Base-by-base conservation (phyloP, 2,113 vertebrate genomes). In the Camelus dromedarius region DNA sequence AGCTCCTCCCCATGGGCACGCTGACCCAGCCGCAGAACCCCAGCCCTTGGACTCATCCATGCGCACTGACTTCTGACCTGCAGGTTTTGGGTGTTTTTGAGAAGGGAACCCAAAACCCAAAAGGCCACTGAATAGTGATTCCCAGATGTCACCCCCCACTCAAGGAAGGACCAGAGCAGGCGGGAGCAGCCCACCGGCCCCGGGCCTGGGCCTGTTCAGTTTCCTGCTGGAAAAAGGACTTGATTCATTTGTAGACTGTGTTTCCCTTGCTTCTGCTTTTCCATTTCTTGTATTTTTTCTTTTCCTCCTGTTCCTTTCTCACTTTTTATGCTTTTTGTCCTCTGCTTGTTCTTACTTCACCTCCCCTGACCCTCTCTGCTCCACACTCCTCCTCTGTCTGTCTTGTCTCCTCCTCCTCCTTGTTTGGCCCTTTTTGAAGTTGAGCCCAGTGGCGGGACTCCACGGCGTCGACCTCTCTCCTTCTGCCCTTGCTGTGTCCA, bases 401-500 rank as follows among this genome's bases (percentile, higher is more conserved):
- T 77, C 72, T 84, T 87, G 56, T 88, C 94, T 95, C 62, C 91
- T 96, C 88, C 97, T 98, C 98, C 97, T 97, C 98, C 98, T 98
- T 97, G 97, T 98, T 98, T 98, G 98, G 96, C 98, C 97, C 98
- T 98, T 98, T 97, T 98, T 98, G 99, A 99, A 99, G 99, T 99
- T 99, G 99, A 99, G 99, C 99, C 99, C 99, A 99, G 99, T 99
- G 99, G 98, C 99, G 98, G 99, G 99, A 99, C 99, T 99, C 99
- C 99, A 98, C 99, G 99, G 98, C 99, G 99, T 99, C 99, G 99
- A 99, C 99, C 99, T 98, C 99, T 99, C 99, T 99, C 99, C 99
- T 99, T 99, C 99, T 99, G 99, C 99, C 99, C 99, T 99, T 99
- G 99, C 99, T 99, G 99, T 99, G 99, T 99, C 99, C 99, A 99